Evolutionary conservation across 2,888 invertebrate genomes (phyloP).

Genomic region (Drosophila kanekoi): DNA sequence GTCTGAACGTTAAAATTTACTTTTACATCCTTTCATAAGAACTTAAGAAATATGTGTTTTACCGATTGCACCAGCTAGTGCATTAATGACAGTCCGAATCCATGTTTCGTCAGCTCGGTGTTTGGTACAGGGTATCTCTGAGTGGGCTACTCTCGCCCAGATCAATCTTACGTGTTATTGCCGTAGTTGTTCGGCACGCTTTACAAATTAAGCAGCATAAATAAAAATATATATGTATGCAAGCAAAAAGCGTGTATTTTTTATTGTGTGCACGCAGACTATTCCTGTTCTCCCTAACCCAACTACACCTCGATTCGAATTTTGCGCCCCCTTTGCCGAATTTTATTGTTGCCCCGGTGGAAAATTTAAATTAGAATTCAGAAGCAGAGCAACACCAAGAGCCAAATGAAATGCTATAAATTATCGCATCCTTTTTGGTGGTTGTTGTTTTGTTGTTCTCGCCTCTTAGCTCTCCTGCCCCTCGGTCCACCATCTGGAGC

Average conservation of each 20-base stretch:
- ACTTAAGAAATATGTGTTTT: no score
- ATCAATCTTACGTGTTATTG: slow-evolving; percentile 19
- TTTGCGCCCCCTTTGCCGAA: slow-evolving; percentile 38
- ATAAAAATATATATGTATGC: slow-evolving; percentile 65
- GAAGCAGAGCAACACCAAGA: slow-evolving; percentile 37
- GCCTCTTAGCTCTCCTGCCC: background rate
- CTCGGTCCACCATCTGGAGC: slow-evolving; percentile 45
- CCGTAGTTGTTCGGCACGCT: slow-evolving; percentile 58
- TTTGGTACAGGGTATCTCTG: background rate
- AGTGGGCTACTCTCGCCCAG: background rate
- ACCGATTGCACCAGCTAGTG: no score
- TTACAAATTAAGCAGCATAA: slow-evolving; percentile 77
- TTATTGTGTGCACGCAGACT: slow-evolving; percentile 45
- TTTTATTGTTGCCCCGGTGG: slow-evolving; percentile 77
- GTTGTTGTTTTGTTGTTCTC: slow-evolving; percentile 45
- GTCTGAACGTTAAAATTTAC: no score
- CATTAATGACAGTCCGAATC: background rate
- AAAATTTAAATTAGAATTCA: slow-evolving; percentile 84
- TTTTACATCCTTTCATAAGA: no score
- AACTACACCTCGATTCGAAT: background rate
- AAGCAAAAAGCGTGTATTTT: slow-evolving; percentile 33
- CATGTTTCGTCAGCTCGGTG: background rate
- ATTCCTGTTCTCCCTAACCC: slow-evolving; percentile 12
- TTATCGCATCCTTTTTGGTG: slow-evolving; percentile 78
- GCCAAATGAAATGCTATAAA: slow-evolving; percentile 77